Base-by-base conservation (phyloP, 1,140 invertebrate species). In the Stegodyphus mimosarum region DNA sequence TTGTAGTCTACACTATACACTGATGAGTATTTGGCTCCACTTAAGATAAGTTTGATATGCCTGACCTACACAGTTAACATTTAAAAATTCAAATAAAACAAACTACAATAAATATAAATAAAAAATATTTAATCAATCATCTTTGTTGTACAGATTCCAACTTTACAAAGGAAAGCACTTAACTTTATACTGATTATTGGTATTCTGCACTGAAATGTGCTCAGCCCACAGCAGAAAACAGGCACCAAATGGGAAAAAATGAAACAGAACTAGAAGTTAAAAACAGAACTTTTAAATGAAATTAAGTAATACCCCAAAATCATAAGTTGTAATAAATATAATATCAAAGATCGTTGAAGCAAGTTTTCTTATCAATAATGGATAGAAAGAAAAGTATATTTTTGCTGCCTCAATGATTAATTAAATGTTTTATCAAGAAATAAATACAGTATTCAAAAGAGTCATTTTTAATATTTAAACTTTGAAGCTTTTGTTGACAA, bases 121-220 rank as follows among this genome's bases (percentile, higher is more conserved):
- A 83, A 83, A 83, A 83, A 83, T 83, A 83, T 83, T 83, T 83
- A 83, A 83, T 83, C 81, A 83, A 83, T 83, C 15, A 49, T 79
- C 79, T 83, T 83, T 75, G 64, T 67, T 83, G 17, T 18, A 83
- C 73, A 83, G 71, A 75, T 83, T 83, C 73, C 72, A 66, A 83
- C 64, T 69, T 83, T 76, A 83, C 81, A 83, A 75, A 75, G 72
- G 49, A 75, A 75, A 83, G 71, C 55, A 73, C 48, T 71, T 73
- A 51, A 78, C 64, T 51, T 73, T 63, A 55, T 69, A 81, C 78
- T 81, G 78, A 81, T 81, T 81, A 63, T 33, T 60, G 11, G 18
- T 72, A 81, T 76, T 51, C 72, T 69, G 73, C 52, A 75, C 71
- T 69, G 17, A 60, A 69, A 17, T 55, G 63, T 83, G 49, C 60